Conservation (phyloP, 1,140 invertebrate species). For the Conopomorpha cramerella region DNA sequence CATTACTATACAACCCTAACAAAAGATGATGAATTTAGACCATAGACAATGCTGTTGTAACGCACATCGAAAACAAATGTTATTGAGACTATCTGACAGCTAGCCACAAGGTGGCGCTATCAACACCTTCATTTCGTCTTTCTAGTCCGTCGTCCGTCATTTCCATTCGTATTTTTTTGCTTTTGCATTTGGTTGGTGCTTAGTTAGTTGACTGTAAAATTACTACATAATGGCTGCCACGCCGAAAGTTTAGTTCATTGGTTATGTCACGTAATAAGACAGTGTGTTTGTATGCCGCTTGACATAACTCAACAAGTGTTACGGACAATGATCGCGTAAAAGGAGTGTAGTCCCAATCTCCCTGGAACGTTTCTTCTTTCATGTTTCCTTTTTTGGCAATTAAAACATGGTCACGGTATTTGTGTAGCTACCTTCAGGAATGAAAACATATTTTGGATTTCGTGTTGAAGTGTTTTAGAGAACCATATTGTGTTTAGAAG, state of each 20-base stretch:
- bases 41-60: constrained; percentile 7
- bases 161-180: constrained; percentile 36
- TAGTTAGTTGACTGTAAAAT: constrained; percentile 41
- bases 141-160: constrained; percentile 10
- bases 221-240: constrained; percentile 57
- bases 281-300: constrained; percentile 22
- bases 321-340: constrained; percentile 39
- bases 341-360: constrained; percentile 36
- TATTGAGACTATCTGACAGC: too few species aligned
- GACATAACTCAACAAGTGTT: constrained; percentile 32
- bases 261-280: constrained; percentile 48
- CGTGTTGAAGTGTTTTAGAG: constrained; percentile 38
- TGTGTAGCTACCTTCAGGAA: constrained; percentile 45
- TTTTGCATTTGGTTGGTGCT: constrained; percentile 37
- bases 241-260: constrained; percentile 48
- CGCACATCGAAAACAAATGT: too few species aligned
- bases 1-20: too few species aligned
- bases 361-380: constrained; percentile 47
- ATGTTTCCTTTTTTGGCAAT: constrained; percentile 54
- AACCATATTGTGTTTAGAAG: constrained; percentile 43
- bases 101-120: constrained; percentile 38
- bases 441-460: constrained; percentile 49
- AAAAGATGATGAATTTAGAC: too few species aligned
- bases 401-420: constrained; percentile 51
- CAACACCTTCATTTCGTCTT: constrained; percentile 42